Base-by-base conservation (phyloP, 2,888 invertebrate species). In the Nomada ruficornis region DNA sequence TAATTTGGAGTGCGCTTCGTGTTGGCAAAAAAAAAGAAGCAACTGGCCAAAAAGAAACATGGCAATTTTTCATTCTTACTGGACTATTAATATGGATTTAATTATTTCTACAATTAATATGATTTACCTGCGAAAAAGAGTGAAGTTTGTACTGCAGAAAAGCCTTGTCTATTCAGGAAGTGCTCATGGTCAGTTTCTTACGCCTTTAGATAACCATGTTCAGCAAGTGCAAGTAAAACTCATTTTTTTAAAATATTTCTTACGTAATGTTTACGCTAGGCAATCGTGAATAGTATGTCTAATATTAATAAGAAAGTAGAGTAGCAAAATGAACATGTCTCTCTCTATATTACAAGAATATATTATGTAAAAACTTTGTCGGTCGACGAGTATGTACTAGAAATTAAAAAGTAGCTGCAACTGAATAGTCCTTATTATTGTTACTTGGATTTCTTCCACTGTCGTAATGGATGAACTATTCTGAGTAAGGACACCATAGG, bases 401-500 rank as follows among this genome's bases (percentile, higher is more conserved):
- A 7, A 36, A 36, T 36, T 36, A 5, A 36, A 36, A 36, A 0
- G 23, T 5, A 29, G 3, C 11, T 47, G 47, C 15, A 11, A 13
- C 13, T 23, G 26, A 13, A 7, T 57, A 47, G 15, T 47, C 11
- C 47, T 47, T 47, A 47, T 47, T 47, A 13, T 15, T 29, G 29
- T 23, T 23, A 54, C 13, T 67, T 62, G 13, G 59, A 18, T 44
- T 52, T 47, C 9, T 65, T 72, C 90, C 90, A 91, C 42, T 81
- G 80, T 57, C 91, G 88, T 64, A 91, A 70, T n/a, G 93, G 93
- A 88, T 95, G 95, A 20, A 95, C 91, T 23, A 95, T 92, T 70
- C 95, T 91, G 9, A 96, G 91, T 20, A 96, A 89, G 29, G 95
- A 95, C 87, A 95, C 95, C 88, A 95, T 94, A 0, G 96, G 96